Base-by-base conservation (phyloP, 2,888 invertebrate species). In the Diplolepis rosae region DNA sequence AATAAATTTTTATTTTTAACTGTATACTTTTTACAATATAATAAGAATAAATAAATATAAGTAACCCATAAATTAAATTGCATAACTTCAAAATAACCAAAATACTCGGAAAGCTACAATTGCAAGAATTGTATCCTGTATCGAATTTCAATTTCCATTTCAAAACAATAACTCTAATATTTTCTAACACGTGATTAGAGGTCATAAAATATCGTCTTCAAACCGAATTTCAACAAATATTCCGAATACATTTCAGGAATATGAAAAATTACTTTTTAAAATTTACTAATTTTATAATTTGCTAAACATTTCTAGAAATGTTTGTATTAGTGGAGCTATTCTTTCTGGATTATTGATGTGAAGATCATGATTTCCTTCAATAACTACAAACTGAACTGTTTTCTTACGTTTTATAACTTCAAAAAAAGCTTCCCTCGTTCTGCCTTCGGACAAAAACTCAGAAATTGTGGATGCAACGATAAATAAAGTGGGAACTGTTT, bases 311-410 rank as follows among this genome's bases (percentile, higher is more conserved):
- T 18, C 66, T 0, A 92, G 90, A 35, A 92, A 92, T 79, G 88
- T 88, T 24, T 88, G 88, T 1, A 91, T 89, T 67, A 89, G 80
- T 0, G 91, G 90, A 81, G 89, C 89, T 3, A 93, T 86, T 9
- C 84, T 80, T 71, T 92, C 91, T 0, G 93, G 92, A 75, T 90
- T 82, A 1, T 90, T 91, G 50, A 91, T 90, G 82, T 93, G 93
- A 0, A 93, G 90, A 77, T 93, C 92, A 75, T 93, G 93, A 30
- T 89, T 87, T 0, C 93, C 93, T 0, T 89, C 85, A 0, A 92
- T 90, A 0, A 88, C 0, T 79, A 82, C 70, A 15, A 51, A 0
- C 15, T 48, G 1, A 28, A 72, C n/a, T 6, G 15, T 28, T 52
- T 52, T 52, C 7, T 52, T 52, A 11, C 7, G 27, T n/a, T 28